These are phyloP conservation scores for Halcyon smyrnensis DNA, from an alignment of 2,797 vertebrate genomes.

Conservation along the genomic window DNA sequence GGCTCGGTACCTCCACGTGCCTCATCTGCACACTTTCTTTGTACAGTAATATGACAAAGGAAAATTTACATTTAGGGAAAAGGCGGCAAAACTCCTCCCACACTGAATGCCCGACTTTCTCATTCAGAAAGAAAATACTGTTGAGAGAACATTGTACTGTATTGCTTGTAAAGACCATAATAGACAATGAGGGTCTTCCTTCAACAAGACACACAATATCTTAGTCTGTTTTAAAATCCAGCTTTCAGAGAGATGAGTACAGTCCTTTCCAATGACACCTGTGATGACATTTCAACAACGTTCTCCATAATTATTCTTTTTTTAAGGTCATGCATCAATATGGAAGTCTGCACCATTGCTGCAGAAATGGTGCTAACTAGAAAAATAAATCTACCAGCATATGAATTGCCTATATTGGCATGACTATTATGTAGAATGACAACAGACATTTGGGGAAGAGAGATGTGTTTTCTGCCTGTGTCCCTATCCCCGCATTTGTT, in stretches of 20 bases:
- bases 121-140: not conserved
- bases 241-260: not conserved
- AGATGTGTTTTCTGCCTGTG: not conserved
- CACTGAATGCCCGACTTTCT: accelerated
- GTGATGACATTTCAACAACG: not conserved
- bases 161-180: not conserved
- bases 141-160: not conserved
- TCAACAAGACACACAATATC: not conserved
- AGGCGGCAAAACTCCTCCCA: not conserved
- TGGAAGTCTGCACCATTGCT: not conserved
- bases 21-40: not conserved
- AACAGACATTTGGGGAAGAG: not conserved
- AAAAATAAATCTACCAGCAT: not conserved
- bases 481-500: not conserved
- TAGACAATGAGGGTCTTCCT: not conserved
- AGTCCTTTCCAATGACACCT: not conserved
- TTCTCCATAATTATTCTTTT: not conserved
- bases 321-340: not conserved
- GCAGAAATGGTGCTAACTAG: not conserved
- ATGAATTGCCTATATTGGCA: not conserved
- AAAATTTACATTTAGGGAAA: not conserved
- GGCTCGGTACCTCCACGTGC: not conserved
- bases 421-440: not conserved
- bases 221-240: not conserved
- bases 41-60: not conserved